Percentiles rank a stretch among this genome's conserved stretches.
These are phyloP conservation scores for Coilia nasus DNA, from an alignment of 2,797 vertebrate genomes.

Conservation along the genomic window DNA sequence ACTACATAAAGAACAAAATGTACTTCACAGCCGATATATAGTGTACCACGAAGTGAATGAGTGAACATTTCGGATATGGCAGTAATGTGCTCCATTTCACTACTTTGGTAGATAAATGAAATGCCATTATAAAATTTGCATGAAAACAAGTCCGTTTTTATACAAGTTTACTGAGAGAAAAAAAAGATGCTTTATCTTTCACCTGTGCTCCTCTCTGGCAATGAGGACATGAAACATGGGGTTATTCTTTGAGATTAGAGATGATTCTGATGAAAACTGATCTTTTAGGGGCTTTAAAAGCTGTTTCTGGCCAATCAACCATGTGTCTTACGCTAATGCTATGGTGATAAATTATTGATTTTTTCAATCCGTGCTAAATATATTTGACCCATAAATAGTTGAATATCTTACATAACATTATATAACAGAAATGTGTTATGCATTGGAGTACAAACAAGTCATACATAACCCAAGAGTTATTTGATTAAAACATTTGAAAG, in stretches of 20 bases:
- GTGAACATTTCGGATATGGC: too few species aligned
- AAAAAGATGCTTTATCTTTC: background rate
- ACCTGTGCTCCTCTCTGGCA: background rate
- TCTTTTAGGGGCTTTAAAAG: background rate
- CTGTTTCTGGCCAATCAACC: background rate
- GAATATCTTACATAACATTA: background rate
- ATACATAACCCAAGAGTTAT: background rate
- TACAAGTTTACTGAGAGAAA: background rate
- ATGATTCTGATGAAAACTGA: background rate
- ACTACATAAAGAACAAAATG: too few species aligned
- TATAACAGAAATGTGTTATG: conserved; percentile 6
- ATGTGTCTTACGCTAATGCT: conserved; percentile 2
- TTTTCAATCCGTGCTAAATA: conserved; percentile 7
- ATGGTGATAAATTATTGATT: conserved; percentile 8
- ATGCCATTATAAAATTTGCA: too few species aligned
- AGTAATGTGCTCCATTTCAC: too few species aligned
- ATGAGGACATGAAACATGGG: background rate
- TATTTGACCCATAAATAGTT: conserved; percentile 13
- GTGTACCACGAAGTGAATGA: too few species aligned
- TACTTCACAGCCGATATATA: too few species aligned
- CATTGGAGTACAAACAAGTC: conserved; percentile 8
- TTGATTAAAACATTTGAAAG: background rate
- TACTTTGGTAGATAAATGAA: too few species aligned
- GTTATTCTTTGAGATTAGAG: background rate
- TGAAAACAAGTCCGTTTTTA: too few species aligned